These are phyloP conservation scores for Hanleya hanleyi DNA, from an alignment of 2,888 invertebrate genomes.

Conservation along the genomic window DNA sequence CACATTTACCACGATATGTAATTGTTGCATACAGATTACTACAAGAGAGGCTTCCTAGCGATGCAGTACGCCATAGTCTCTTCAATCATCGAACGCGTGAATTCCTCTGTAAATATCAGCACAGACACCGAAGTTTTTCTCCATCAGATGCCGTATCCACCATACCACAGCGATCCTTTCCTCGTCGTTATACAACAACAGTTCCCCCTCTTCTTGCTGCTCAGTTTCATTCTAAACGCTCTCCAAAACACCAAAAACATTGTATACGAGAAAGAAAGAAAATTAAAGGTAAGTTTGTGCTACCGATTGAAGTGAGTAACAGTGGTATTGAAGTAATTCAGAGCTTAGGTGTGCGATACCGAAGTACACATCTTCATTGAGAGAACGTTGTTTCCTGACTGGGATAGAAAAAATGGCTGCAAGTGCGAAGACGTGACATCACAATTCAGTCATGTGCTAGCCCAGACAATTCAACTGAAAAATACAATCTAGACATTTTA, in stretches of 20 bases:
- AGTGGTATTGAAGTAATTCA: too few species aligned
- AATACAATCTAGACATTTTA: too few species aligned
- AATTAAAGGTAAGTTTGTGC: slow-evolving; percentile 45
- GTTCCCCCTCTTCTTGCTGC: slow-evolving; percentile 83
- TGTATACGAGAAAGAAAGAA: slow-evolving; percentile 82
- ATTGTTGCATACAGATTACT: too few species aligned
- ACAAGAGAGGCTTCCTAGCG: neutral
- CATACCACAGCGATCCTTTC: slow-evolving; percentile 80
- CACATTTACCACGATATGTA: too few species aligned
- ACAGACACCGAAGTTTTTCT: slow-evolving; percentile 70
- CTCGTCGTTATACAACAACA: slow-evolving; percentile 79
- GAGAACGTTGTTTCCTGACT: too few species aligned
- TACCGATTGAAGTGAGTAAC: too few species aligned
- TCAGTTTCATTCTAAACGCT: slow-evolving; percentile 86
- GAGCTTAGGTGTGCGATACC: too few species aligned
- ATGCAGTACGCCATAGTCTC: neutral
- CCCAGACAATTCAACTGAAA: too few species aligned
- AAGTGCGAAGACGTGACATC: too few species aligned
- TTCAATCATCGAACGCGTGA: neutral
- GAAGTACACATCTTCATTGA: too few species aligned
- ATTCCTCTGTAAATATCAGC: neutral
- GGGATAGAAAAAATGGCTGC: too few species aligned
- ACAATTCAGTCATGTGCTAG: too few species aligned
- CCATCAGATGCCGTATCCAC: slow-evolving; percentile 83
- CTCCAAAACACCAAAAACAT: slow-evolving; percentile 84